These are phyloP conservation scores for Dryomyza anilis DNA, from an alignment of 2,888 invertebrate species.

Conservation along the genomic window DNA sequence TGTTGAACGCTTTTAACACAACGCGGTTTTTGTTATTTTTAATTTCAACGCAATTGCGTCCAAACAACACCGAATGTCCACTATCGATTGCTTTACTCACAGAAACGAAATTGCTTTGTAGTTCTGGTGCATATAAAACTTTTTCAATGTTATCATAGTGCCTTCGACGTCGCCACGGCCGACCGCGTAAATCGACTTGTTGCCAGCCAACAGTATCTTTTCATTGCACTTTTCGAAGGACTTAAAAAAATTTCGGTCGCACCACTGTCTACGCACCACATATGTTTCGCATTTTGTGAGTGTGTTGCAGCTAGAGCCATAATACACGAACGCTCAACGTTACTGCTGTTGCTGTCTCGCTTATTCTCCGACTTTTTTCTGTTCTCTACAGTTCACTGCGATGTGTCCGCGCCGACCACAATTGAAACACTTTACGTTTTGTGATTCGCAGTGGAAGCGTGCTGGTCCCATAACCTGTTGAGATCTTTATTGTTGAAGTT, in stretches of 20 bases:
- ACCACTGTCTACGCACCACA: constrained; percentile 29
- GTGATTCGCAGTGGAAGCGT: too few species aligned
- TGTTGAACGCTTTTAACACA: neutral
- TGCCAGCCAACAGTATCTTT: constrained; percentile 18
- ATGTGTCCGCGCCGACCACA: too few species aligned
- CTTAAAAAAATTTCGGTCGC: constrained; percentile 20
- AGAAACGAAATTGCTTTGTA: constrained; percentile 28
- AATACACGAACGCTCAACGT: too few species aligned
- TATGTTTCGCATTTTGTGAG: too few species aligned
- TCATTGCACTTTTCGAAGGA: constrained; percentile 14
- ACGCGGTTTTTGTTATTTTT: neutral
- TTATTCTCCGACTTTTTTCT: too few species aligned
- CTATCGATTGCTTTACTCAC: constrained; percentile 6
- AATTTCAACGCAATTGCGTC: neutral
- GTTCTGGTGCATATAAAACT: neutral
- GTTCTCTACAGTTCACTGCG: too few species aligned
- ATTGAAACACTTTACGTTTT: too few species aligned
- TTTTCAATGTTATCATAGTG: too few species aligned
- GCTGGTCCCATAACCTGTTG: too few species aligned
- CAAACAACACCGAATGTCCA: constrained; percentile 12
- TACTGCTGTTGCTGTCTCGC: too few species aligned
- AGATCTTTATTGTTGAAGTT: too few species aligned
- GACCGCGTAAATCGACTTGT: constrained; percentile 13
- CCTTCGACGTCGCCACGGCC: constrained; percentile 21
- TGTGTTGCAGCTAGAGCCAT: too few species aligned